Evolutionary conservation across 1,140 invertebrate genomes (phyloP).

Genomic region (Chymomyza costata): DNA sequence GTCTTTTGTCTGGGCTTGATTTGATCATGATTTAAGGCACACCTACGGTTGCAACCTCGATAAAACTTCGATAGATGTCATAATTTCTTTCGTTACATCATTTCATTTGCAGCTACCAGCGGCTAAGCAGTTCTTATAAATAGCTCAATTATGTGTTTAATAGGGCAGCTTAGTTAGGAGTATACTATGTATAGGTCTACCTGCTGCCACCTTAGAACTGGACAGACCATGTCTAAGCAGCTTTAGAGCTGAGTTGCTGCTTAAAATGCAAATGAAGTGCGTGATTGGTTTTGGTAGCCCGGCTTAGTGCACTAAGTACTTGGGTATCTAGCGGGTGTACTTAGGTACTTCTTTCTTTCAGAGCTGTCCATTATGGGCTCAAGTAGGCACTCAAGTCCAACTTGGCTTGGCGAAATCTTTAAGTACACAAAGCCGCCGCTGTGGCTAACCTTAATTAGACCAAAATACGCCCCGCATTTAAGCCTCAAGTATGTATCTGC

Average conservation of each 20-base stretch:
- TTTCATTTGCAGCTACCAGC: conserved; percentile 12
- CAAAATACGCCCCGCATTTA: conserved; percentile 26
- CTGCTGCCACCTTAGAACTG: conserved; percentile 24
- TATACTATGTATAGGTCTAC: conserved; percentile 26
- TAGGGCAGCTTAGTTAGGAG: conserved; percentile 8
- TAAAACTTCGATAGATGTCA: conserved; percentile 15
- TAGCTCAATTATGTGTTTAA: conserved; percentile 67
- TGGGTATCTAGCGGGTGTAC: conserved; percentile 19
- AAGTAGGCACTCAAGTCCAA: conserved; percentile 52
- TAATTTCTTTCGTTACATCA: conserved; percentile 21
- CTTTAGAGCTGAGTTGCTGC: conserved; percentile 36
- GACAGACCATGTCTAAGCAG: conserved; percentile 51
- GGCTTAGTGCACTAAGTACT: conserved; percentile 18
- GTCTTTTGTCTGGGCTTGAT: conserved; percentile 19
- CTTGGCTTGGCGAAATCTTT: too few relatives aligned
- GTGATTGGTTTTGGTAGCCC: conserved; percentile 55
- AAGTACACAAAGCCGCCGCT: too few relatives aligned
- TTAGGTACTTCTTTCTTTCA: conserved; percentile 4
- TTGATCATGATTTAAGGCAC: conserved; percentile 40
- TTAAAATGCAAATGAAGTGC: conserved; percentile 67
- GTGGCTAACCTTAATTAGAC: conserved; percentile 61
- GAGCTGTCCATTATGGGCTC: conserved; percentile 44
- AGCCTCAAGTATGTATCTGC: too few relatives aligned
- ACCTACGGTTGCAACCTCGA: conserved; percentile 69
- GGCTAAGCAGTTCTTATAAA: conserved; percentile 33